Percentiles rank a stretch among this genome's conserved stretches.
Conservation (phyloP, 1,140 invertebrate species). For the Chironomus tepperi region DNA sequence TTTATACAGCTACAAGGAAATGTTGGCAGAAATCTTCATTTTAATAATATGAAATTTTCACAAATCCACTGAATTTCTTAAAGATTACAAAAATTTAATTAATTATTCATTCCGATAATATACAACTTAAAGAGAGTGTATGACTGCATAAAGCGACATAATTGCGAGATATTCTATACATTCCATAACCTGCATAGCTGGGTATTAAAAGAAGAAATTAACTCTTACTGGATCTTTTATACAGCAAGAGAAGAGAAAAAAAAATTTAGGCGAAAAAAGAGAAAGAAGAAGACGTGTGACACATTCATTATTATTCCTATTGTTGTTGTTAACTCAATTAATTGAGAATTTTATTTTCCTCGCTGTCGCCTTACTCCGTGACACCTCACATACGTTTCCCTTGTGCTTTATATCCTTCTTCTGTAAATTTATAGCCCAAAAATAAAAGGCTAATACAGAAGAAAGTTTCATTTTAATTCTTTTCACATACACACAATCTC, state of each 20-base stretch:
- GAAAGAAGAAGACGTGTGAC: not conserved
- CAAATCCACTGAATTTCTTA: not conserved
- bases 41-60: not conserved
- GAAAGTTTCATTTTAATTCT: not conserved
- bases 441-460: too few relatives aligned
- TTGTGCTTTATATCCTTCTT: not conserved
- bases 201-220: not conserved
- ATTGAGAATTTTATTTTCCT: slow-evolving; percentile 14
- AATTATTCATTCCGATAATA: not conserved
- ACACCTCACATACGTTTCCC: not conserved
- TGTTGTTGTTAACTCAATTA: slow-evolving; percentile 8
- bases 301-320: not conserved
- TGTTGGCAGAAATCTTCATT: not conserved
- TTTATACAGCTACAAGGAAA: not conserved
- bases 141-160: not conserved
- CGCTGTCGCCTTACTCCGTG: not conserved
- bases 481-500: not conserved
- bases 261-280: not conserved
- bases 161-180: not conserved
- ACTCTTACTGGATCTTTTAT: not conserved
- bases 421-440: not conserved
- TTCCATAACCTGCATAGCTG: not conserved
- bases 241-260: not conserved
- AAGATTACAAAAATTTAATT: not conserved
- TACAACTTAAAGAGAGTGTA: not conserved